A percentile compares a stretch with the other conserved stretches of the same genome.
phyloP scores from a whole-genome alignment of 2,113 vertebrate species.

The Thinocorus orbignyianus region DNA sequence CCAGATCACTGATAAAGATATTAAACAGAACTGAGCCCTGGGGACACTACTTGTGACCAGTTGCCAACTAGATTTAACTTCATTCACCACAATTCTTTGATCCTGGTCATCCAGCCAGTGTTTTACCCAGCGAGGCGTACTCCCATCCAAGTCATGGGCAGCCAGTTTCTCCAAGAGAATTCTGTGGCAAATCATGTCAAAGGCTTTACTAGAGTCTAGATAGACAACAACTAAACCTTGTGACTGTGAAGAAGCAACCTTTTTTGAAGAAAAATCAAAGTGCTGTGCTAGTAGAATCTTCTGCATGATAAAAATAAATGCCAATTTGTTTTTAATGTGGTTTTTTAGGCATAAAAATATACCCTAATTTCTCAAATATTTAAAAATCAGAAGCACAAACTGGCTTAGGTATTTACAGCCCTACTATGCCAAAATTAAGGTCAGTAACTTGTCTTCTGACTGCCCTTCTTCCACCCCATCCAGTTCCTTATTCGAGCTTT shows the following conservation, averaged over 20 bases:
- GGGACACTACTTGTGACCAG: neutral
- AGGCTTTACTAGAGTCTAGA: neutral
- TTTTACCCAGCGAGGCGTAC: neutral
- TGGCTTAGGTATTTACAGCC: neutral
- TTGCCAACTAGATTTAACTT: neutral
- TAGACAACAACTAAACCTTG: neutral
- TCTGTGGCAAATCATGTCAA: neutral
- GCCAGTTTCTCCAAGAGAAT: neutral
- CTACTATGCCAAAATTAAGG: neutral
- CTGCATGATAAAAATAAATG: neutral
- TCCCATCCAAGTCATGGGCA: neutral
- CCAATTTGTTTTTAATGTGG: fast-evolving
- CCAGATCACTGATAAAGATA: neutral
- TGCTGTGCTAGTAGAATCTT: neutral
- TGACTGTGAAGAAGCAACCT: neutral
- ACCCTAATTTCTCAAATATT: neutral
- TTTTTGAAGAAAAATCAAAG: neutral
- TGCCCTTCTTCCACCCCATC: neutral
- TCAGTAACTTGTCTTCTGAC: fast-evolving
- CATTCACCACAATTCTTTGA: neutral
- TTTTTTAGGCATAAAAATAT: neutral
- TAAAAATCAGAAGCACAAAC: neutral
- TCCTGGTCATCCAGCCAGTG: neutral
- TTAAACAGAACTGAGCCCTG: neutral
- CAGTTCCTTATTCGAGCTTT: neutral